Evolutionary conservation across 2,113 vertebrate species (phyloP).

Genomic region (Coptodon rendalli): DNA sequence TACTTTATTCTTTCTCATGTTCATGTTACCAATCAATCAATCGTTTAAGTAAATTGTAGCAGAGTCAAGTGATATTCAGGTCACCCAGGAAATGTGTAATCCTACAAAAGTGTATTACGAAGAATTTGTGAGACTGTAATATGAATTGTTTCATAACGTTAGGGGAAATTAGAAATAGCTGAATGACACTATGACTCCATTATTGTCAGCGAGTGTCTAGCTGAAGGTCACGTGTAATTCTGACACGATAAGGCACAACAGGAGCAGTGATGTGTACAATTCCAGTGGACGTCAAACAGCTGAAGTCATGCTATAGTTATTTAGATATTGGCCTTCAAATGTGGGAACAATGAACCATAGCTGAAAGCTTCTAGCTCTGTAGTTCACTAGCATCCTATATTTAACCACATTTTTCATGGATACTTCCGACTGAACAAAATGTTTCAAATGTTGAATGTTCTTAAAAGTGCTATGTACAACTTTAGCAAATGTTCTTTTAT

Average conservation of each 20-base stretch:
- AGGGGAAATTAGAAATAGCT: background rate
- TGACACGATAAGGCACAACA: constrained; percentile 7
- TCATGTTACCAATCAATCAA: background rate
- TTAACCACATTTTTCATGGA: background rate
- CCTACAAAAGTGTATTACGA: background rate
- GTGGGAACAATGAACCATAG: background rate
- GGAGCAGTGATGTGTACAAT: background rate
- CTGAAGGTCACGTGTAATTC: constrained; percentile 1
- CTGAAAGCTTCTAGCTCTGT: background rate
- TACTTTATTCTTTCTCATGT: background rate
- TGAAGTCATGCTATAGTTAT: background rate
- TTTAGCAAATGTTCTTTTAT: background rate
- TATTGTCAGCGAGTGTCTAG: background rate
- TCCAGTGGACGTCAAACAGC: background rate
- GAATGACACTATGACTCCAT: background rate
- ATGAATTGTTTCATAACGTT: background rate
- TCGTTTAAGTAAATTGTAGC: background rate
- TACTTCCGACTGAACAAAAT: background rate
- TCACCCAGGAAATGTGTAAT: background rate
- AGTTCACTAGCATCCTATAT: background rate
- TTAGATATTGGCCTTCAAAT: background rate
- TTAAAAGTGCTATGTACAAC: background rate
- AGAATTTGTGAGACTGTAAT: background rate
- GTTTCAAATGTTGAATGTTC: background rate
- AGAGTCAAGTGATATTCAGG: background rate